Percentiles rank a stretch among this genome's conserved stretches.
These are phyloP conservation scores for Podocnemis expansa DNA, from an alignment of 2,113 vertebrate species.

Conservation along the genomic window DNA sequence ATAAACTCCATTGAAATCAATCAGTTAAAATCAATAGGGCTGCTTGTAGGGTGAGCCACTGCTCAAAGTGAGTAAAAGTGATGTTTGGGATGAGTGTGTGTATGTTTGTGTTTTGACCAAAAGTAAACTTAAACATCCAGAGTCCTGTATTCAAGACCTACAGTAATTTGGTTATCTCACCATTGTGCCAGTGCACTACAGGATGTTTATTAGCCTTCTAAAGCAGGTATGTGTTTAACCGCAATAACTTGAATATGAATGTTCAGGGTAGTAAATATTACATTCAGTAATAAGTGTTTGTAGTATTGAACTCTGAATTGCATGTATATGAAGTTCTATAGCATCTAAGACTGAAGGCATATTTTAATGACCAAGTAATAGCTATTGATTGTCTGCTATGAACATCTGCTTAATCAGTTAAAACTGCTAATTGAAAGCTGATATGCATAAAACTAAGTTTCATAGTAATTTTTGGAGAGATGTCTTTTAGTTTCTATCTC, in stretches of 20 bases:
- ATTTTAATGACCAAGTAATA: background rate
- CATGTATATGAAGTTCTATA: background rate
- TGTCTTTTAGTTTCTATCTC: background rate
- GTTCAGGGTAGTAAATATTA: background rate
- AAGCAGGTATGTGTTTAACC: background rate
- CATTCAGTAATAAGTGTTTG: background rate
- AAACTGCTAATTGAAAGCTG: background rate
- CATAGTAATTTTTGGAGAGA: background rate
- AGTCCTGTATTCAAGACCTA: background rate
- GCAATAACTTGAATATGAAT: background rate
- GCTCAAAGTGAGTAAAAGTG: background rate
- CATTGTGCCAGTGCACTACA: background rate
- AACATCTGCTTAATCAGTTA: background rate
- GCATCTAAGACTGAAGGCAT: background rate
- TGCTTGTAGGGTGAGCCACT: background rate
- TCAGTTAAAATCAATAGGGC: slow-evolving; percentile 17
- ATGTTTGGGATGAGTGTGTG: background rate
- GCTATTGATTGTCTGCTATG: background rate
- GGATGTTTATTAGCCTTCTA: background rate
- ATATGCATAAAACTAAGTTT: background rate
- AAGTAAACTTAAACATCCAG: background rate
- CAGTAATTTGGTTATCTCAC: background rate
- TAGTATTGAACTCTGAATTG: background rate
- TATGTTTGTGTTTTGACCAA: background rate
- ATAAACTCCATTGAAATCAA: background rate